phyloP scores from a whole-genome alignment of 2,888 invertebrate genomes.

The Aelia acuminata region DNA sequence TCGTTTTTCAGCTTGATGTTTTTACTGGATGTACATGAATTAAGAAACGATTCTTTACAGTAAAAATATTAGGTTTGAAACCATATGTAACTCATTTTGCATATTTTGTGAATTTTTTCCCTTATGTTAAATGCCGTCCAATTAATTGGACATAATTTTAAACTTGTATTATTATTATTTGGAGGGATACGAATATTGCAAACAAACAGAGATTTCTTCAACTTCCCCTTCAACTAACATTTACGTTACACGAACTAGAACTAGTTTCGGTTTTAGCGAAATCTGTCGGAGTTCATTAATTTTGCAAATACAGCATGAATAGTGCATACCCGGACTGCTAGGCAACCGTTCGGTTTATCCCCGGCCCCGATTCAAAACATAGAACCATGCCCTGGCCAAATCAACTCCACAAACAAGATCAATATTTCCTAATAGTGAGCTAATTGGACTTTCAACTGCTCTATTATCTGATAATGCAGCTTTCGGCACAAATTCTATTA shows the following conservation, averaged over 20 bases:
- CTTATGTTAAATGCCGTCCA: no score
- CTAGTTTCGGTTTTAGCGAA: neutral
- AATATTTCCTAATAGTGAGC: constrained; percentile 12
- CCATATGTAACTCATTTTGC: no score
- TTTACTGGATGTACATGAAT: no score
- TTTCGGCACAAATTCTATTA: neutral
- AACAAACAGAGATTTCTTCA: no score
- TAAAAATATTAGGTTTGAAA: no score
- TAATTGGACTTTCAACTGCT: constrained; percentile 40
- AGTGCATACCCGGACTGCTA: neutral
- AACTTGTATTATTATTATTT: no score
- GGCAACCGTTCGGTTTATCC: neutral
- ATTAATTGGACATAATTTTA: no score
- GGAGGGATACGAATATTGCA: neutral
- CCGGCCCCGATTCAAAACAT: constrained; percentile 30
- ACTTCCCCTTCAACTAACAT: no score
- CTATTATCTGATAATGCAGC: constrained; percentile 22
- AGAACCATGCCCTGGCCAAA: constrained; percentile 6
- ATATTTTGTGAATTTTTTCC: no score
- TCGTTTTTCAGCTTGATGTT: no score
- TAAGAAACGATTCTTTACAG: no score
- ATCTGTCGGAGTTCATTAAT: neutral
- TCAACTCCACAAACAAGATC: constrained; percentile 37
- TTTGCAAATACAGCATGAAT: constrained; percentile 19
- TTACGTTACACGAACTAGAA: no score